phyloP scores from a whole-genome alignment of 2,888 invertebrate species.

The Galeruca laticollis region DNA sequence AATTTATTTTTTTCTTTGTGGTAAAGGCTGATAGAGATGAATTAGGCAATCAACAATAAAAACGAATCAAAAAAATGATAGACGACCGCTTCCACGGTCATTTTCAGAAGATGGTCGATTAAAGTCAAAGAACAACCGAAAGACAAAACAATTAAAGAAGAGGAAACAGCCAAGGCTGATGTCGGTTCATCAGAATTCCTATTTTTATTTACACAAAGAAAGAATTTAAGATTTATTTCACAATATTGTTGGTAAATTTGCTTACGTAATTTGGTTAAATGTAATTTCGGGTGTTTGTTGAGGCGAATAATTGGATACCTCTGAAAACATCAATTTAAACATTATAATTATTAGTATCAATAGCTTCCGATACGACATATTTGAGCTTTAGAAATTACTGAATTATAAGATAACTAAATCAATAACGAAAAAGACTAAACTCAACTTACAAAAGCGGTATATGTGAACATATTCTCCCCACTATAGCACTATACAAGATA shows the following conservation, averaged over 20 bases:
- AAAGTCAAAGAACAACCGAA: conserved; percentile 11
- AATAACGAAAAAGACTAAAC: too few species aligned
- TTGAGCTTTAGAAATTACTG: too few species aligned
- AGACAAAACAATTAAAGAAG: conserved; percentile 32
- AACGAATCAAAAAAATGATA: conserved; percentile 10
- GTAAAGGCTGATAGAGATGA: neutral
- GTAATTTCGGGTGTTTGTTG: conserved; percentile 5
- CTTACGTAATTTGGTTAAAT: conserved; percentile 3
- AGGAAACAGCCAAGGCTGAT: conserved; percentile 29
- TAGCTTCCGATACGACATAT: too few species aligned
- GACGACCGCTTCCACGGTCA: conserved; percentile 16
- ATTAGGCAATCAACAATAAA: neutral
- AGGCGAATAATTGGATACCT: neutral
- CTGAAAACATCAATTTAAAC: too few species aligned
- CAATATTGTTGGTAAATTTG: neutral
- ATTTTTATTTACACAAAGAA: conserved; percentile 13
- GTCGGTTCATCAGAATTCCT: conserved; percentile 1
- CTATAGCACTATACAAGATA: too few species aligned
- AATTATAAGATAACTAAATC: too few species aligned
- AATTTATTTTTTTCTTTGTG: too few species aligned
- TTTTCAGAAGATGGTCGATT: conserved; percentile 20
- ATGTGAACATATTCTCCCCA: too few species aligned
- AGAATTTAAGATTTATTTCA: neutral
- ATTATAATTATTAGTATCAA: too few species aligned
- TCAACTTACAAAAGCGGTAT: too few species aligned